Evolutionary conservation across 2,797 vertebrate genomes (phyloP), one percentile per base, ranked within the genome.

Genomic region (Argya squamiceps): DNA sequence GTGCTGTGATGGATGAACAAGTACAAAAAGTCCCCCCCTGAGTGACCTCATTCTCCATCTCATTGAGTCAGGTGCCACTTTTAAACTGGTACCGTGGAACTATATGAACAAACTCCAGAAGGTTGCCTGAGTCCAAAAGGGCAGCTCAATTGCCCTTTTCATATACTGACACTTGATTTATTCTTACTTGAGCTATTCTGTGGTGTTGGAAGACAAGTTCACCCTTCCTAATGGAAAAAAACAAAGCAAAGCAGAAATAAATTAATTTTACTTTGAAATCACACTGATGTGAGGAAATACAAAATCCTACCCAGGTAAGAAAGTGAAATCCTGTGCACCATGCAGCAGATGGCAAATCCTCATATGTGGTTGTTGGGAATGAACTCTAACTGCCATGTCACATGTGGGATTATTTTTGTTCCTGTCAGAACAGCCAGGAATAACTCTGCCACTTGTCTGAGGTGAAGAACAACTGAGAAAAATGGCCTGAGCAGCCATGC

Each of bases 301-400:
- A 59, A 82, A 75, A 20, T 52, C 29, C 20, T 30, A 1, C 5
- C 11, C 6, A 39, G 37, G 43, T 22, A 43, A 47, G 47, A 17
- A 39, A 69, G 36, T 19, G 20, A 56, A 80, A 34, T 8, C 8
- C 7, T 18, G 15, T 23, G 46, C 10, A 14, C 15, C 11, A 1
- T 6, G 22, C 41, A 58, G 27, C 8, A 29, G 36, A 7, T 65
- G 43, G 8, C 11, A 74, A 84, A 87, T 10, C 7, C 52, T 83
- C 60, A 9, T 0, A 0, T 2, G 37, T 37, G 43, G 4, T 10
- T 43, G 8, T 17, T 16, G 56, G 13, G 37, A 39, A 30, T 4
- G 47, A 67, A n/a, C 4, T 68, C 37, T 76, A 50, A 6, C 19
- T 50, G 29, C 29, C 36, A 6, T 0, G 0, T 9, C 32, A 5